These are phyloP conservation scores for Nixonia krombeini DNA, from an alignment of 1,140 invertebrate genomes.

Conservation along the genomic window DNA sequence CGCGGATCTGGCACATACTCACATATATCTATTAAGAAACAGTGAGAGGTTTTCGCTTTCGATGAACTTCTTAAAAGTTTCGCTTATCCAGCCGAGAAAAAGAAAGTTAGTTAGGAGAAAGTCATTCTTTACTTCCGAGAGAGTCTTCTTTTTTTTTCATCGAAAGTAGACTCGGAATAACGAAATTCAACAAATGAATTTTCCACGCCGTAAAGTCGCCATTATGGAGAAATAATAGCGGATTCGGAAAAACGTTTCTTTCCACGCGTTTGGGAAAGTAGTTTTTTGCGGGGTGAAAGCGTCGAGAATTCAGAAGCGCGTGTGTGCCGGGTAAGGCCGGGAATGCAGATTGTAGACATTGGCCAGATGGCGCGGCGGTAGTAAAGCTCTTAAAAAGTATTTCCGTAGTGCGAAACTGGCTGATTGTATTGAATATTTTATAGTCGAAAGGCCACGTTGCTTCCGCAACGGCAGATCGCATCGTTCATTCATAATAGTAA, in stretches of 20 bases:
- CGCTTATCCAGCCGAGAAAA: constrained; percentile 37
- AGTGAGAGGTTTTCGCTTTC: constrained; percentile 49
- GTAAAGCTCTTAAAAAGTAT: constrained; percentile 17
- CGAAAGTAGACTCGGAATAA: constrained; percentile 8
- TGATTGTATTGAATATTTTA: constrained; percentile 33
- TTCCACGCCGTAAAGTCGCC: not conserved
- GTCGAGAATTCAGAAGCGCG: too few species aligned
- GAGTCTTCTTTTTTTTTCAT: constrained; percentile 25
- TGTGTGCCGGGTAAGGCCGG: too few species aligned
- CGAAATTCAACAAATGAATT: constrained; percentile 5
- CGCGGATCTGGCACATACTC: too few species aligned
- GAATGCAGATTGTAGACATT: too few species aligned
- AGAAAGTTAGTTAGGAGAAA: constrained; percentile 52
- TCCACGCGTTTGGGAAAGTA: too few species aligned
- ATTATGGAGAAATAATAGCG: constrained; percentile 1
- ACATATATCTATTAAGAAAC: constrained; percentile 33
- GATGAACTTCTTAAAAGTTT: constrained; percentile 47
- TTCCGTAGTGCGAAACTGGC: constrained; percentile 29
- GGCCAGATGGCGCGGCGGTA: not conserved
- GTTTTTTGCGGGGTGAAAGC: too few species aligned
- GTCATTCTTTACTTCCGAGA: constrained; percentile 41
- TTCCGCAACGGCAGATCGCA: constrained; percentile 39
- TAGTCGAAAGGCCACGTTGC: constrained; percentile 27
- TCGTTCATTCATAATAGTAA: constrained; percentile 53
- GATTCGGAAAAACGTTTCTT: not conserved